These are phyloP conservation scores for Gopherus evgoodei DNA, from an alignment of 2,113 vertebrate genomes.

Conservation along the genomic window DNA sequence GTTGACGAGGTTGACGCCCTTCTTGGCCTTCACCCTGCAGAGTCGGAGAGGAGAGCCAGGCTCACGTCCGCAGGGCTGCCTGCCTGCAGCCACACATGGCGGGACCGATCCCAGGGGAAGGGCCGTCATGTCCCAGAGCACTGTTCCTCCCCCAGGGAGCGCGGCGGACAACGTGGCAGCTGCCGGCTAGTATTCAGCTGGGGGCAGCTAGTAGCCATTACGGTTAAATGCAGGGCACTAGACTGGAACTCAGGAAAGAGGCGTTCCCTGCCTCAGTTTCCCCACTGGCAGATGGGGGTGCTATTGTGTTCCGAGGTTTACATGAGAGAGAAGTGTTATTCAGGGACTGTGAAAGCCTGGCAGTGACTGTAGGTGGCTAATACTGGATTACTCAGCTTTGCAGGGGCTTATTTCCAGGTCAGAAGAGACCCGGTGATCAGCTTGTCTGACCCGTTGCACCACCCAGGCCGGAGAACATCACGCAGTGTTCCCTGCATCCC, in stretches of 20 bases:
- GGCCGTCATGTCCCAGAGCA: too few relatives aligned
- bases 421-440: background rate
- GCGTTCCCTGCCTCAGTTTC: background rate
- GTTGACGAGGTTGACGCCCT: slow-evolving; percentile 94
- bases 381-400: background rate
- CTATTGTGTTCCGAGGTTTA: background rate
- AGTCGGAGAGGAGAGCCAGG: background rate
- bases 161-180: too few relatives aligned
- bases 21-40: slow-evolving; percentile 97
- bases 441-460: background rate
- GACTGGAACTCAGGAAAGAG: background rate
- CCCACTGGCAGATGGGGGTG: background rate
- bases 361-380: background rate
- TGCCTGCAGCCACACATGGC: accelerated
- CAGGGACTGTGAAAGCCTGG: background rate
- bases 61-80: background rate
- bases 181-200: too few relatives aligned
- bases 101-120: background rate
- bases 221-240: background rate
- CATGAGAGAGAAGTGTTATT: background rate
- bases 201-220: background rate
- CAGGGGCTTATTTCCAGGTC: background rate
- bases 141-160: too few relatives aligned
- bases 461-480: background rate
- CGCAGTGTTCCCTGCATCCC: background rate